These are phyloP conservation scores for Drosophila repletoides DNA, from an alignment of 1,140 invertebrate genomes.

Conservation along the genomic window DNA sequence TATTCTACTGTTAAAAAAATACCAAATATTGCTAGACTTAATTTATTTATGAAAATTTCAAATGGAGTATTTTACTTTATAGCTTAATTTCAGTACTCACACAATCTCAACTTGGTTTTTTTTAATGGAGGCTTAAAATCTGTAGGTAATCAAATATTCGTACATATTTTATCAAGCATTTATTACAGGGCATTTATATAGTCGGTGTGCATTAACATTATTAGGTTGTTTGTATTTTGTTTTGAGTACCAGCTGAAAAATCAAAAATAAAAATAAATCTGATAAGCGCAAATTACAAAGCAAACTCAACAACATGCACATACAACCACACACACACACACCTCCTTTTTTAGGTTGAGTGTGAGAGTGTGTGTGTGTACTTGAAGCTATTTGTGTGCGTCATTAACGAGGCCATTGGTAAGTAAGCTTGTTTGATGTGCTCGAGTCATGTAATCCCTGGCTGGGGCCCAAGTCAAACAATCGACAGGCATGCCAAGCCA, in stretches of 20 bases:
- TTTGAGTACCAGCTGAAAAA: slow-evolving; percentile 57
- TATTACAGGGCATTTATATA: slow-evolving; percentile 4
- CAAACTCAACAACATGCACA: slow-evolving; percentile 58
- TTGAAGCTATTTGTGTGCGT: slow-evolving; percentile 34
- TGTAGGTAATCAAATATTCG: too few species aligned
- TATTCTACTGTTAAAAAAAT: too few species aligned
- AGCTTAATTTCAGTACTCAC: too few species aligned
- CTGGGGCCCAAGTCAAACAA: slow-evolving; percentile 49
- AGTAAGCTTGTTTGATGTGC: slow-evolving; percentile 80
- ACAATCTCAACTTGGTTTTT: too few species aligned
- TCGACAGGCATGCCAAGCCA: slow-evolving; percentile 22
- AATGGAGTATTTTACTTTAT: too few species aligned
- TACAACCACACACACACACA: slow-evolving; percentile 24
- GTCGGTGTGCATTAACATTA: not conserved
- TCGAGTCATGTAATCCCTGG: slow-evolving; percentile 77
- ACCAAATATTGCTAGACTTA: too few species aligned
- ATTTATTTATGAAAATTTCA: too few species aligned
- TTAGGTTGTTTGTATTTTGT: not conserved
- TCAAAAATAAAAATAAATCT: slow-evolving; percentile 79
- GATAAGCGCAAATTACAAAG: slow-evolving; percentile 79
- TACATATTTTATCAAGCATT: too few species aligned
- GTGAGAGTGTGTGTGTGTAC: slow-evolving; percentile 14
- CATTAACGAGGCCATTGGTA: slow-evolving; percentile 80
- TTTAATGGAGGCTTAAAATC: too few species aligned
- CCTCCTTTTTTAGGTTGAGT: slow-evolving; percentile 1